Percentiles rank a stretch among this genome's conserved stretches.
These are phyloP conservation scores for Sceloporus tristichus DNA, from an alignment of 2,113 vertebrate species.

Conservation along the genomic window DNA sequence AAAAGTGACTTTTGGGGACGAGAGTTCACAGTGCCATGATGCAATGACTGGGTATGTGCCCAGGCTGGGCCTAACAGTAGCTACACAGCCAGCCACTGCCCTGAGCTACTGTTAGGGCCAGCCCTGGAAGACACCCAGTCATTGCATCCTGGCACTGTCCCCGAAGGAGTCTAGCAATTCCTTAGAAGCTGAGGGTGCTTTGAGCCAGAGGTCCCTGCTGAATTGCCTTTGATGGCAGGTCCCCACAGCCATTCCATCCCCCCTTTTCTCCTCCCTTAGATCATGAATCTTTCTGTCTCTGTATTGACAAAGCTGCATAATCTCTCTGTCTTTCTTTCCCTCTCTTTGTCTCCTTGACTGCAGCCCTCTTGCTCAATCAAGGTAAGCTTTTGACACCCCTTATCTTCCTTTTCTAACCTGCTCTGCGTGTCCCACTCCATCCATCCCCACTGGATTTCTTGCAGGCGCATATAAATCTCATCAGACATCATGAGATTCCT, in stretches of 20 bases:
- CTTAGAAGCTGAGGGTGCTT: background rate
- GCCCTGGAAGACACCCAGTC: no score
- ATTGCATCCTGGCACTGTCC: no score
- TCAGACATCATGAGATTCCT: no score
- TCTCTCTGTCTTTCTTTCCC: constrained; percentile 5
- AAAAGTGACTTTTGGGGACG: no score
- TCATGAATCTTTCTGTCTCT: background rate
- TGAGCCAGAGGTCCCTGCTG: background rate
- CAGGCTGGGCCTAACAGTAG: no score
- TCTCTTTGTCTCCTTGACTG: background rate
- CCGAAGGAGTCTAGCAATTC: no score
- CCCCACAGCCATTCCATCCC: constrained; percentile 78
- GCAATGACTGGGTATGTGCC: no score
- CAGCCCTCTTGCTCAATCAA: constrained; percentile 81
- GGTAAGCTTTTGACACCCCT: constrained; percentile 77
- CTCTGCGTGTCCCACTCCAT: background rate
- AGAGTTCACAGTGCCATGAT: no score
- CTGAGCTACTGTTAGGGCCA: no score
- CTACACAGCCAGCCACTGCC: no score
- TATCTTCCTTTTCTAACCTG: no score
- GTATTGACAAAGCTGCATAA: background rate
- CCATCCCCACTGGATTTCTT: background rate
- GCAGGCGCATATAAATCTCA: background rate
- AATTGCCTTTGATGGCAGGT: background rate
- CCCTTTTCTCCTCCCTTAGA: background rate